A percentile compares a stretch with the other conserved stretches of the same genome.
Evolutionary conservation across 1,140 invertebrate genomes (phyloP).

Genomic region (Drosophila mauritiana): DNA sequence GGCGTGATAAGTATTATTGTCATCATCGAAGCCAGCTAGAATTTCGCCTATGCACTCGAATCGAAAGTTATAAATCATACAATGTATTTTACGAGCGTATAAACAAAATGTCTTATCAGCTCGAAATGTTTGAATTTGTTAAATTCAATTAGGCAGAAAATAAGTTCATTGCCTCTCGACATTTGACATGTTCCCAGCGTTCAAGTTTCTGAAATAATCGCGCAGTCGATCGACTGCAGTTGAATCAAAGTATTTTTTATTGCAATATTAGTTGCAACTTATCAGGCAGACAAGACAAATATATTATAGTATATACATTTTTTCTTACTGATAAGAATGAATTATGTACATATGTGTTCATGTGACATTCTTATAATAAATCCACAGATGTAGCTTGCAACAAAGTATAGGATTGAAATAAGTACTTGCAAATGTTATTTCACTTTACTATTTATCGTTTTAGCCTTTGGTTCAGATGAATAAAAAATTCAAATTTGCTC

Average conservation of each 20-base stretch:
- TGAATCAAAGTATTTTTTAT: slow-evolving; percentile 31
- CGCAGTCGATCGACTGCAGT: slow-evolving; percentile 6
- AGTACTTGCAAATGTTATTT: too few species aligned
- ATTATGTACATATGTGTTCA: background rate
- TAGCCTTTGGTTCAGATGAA: too few species aligned
- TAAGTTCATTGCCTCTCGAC: slow-evolving; percentile 75
- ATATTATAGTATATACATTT: slow-evolving; percentile 7
- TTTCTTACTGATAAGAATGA: slow-evolving; percentile 15
- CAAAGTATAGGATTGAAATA: background rate
- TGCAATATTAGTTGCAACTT: slow-evolving; percentile 38
- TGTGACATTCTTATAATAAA: background rate
- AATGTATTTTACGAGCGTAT: slow-evolving; percentile 55
- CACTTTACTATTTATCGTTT: too few species aligned
- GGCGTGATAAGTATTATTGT: slow-evolving; percentile 56
- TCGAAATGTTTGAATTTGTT: slow-evolving; percentile 72
- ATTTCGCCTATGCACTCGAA: slow-evolving; percentile 32
- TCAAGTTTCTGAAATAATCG: slow-evolving; percentile 27
- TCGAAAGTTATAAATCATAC: slow-evolving; percentile 58
- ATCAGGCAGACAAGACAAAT: slow-evolving; percentile 38
- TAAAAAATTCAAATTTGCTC: background rate
- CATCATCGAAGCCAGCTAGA: slow-evolving; percentile 41
- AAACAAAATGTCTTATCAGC: slow-evolving; percentile 57
- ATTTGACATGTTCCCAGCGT: slow-evolving; percentile 45
- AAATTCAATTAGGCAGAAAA: slow-evolving; percentile 79
- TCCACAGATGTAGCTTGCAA: slow-evolving; percentile 1